A percentile compares a stretch with the other conserved stretches of the same genome.
Evolutionary conservation across 2,797 vertebrate species (phyloP).

Genomic region (Platalea minor): DNA sequence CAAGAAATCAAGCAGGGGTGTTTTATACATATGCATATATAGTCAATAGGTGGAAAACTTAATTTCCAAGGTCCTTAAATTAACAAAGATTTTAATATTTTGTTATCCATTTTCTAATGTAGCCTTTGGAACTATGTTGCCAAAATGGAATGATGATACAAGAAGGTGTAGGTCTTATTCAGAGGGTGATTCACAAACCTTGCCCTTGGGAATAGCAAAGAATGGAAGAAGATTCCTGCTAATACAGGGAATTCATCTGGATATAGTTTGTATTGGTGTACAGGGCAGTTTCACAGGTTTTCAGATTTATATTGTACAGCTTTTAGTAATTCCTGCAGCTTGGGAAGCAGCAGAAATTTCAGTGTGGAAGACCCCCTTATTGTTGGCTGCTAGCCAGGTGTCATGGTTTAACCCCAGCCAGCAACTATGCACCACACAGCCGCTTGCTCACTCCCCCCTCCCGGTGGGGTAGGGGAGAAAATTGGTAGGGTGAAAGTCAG

Average conservation of each 20-base stretch:
- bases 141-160: neutral
- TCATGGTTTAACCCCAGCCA: too few species aligned
- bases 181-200: neutral
- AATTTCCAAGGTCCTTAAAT: neutral
- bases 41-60: neutral
- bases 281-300: neutral
- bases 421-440: too few species aligned
- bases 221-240: neutral
- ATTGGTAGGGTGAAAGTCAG: too few species aligned
- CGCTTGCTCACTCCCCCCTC: too few species aligned
- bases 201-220: neutral
- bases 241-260: neutral
- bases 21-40: neutral
- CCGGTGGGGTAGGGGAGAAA: too few species aligned
- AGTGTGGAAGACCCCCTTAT: neutral
- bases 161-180: neutral
- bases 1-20: neutral
- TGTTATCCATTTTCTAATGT: neutral
- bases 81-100: neutral
- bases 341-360: neutral
- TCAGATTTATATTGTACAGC: neutral
- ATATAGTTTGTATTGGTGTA: neutral
- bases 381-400: neutral
- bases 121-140: neutral
- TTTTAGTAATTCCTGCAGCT: neutral